Evolutionary conservation across 2,113 vertebrate species (phyloP), one percentile per base, ranked within the genome.

Genomic region (Pterocles burchelli): DNA sequence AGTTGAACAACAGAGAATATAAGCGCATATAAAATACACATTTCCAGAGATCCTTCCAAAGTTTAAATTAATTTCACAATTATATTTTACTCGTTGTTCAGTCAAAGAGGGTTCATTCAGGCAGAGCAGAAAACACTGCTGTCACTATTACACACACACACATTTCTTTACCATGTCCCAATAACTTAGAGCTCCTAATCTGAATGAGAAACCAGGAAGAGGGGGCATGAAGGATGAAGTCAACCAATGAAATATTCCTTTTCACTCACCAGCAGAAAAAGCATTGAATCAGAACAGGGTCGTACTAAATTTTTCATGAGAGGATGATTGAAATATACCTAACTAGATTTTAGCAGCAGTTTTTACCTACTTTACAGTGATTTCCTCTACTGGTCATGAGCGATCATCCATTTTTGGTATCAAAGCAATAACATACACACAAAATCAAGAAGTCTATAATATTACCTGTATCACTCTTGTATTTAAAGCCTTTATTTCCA

Each of bases 241-340:
- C 74, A 91, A 83, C 58, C 57, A n/a, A 63, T 92, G 68, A 97
- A 93, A 85, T 76, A 94, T 36, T 95, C 75, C 17, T 9, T 65
- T 45, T 67, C 65, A 20, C 63, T 93, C 95, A 94, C 90, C 91
- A 96, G 89, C 85, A 80, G 58, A 95, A 96, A 94, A 96, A 6
- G 41, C 49, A 59, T 45, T 85, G 93, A 65, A 67, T 94, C 51
- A 74, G n/a, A 66, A 94, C 75, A 90, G 6, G 17, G 19, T 78
- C 70, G 82, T 80, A 95, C 54, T 65, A 48, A 59, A 63, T 75
- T 89, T 95, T 88, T 85, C 81, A 38, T 10, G 5, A 72, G 6
- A 13, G 10, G 17, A 71, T 6, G 7, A 43, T 2, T 19, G 45
- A 82, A 51, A 51, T 8, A 22, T 38, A 63, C 28, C 38, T 34